Evolutionary conservation across 92 coral and sea anemone species (phyloP).

Genomic region (Pocillopora meandrina): DNA sequence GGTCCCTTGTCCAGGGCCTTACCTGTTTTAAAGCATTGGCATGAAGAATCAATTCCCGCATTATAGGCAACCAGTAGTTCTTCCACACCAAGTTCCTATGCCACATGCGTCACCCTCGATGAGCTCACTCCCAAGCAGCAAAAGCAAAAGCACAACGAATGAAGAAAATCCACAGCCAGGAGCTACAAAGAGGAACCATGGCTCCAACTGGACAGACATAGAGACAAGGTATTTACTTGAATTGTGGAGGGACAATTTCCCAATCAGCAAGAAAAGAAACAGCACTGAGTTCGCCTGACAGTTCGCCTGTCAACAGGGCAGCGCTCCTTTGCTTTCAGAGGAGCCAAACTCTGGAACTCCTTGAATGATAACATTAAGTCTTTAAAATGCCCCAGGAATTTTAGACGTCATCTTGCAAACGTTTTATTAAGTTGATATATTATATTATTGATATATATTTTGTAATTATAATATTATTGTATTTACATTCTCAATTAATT

Average conservation of each 20-base stretch:
- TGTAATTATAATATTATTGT: no score
- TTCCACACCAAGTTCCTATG: slow-evolving; percentile 17
- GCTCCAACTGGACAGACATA: neutral
- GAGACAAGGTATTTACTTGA: slow-evolving; percentile 50
- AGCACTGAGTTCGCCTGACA: no score
- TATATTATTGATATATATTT: no score
- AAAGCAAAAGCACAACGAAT: slow-evolving; percentile 20
- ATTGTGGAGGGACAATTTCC: slow-evolving; percentile 45
- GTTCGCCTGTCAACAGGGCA: no score
- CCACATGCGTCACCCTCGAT: slow-evolving; percentile 33
- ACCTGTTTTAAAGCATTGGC: neutral
- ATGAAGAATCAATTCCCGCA: neutral
- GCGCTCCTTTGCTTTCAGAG: no score
- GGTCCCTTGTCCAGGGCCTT: neutral
- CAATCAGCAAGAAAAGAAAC: slow-evolving; percentile 57
- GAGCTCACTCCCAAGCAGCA: slow-evolving; percentile 29
- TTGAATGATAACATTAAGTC: no score
- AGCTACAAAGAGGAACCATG: slow-evolving; percentile 45
- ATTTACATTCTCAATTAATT: no score
- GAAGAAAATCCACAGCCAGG: slow-evolving; percentile 32
- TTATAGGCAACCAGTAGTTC: slow-evolving; percentile 25
- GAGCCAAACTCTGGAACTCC: no score
- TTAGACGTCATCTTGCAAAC: no score
- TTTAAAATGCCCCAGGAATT: no score
- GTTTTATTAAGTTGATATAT: no score